phyloP scores from a whole-genome alignment of 2,888 invertebrate genomes.

The Diarsia brunnea region DNA sequence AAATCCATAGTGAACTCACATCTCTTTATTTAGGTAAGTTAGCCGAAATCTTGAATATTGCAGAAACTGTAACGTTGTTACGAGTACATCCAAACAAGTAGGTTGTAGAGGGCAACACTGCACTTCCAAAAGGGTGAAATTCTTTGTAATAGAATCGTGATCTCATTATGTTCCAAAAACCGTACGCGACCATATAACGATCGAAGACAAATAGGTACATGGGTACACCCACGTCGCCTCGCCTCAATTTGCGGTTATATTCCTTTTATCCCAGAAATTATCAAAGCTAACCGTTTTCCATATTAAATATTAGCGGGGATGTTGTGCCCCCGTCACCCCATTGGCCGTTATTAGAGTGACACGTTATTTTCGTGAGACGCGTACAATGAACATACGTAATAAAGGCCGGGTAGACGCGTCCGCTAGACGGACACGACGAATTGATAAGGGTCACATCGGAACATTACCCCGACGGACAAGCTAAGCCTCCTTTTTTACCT shows the following conservation, averaged over 20 bases:
- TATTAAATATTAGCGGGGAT: conserved; percentile 57
- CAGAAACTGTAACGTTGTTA: not conserved
- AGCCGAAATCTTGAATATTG: not conserved
- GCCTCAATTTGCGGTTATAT: conserved; percentile 13
- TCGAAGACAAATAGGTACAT: conserved; percentile 3
- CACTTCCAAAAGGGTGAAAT: not conserved
- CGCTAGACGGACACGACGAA: conserved; percentile 73
- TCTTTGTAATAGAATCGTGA: not conserved
- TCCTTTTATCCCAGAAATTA: conserved; percentile 35
- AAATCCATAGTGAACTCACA: not conserved
- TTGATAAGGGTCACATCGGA: conserved; percentile 81
- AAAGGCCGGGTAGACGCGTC: conserved; percentile 69
- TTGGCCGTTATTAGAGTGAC: conserved; percentile 60
- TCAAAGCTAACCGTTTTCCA: conserved; percentile 45
- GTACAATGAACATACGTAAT: conserved; percentile 69
- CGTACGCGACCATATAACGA: not conserved
- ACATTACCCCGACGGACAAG: conserved; percentile 71
- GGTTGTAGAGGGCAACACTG: not conserved
- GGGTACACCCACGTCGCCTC: not conserved
- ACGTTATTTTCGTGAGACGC: conserved; percentile 63
- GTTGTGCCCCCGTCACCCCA: conserved; percentile 51
- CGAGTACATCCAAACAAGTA: not conserved
- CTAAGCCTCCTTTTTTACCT: conserved; percentile 67
- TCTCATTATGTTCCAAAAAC: conserved; percentile 10
- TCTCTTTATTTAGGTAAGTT: not conserved